Evolutionary conservation across 2,113 vertebrate species (phyloP).

Genomic region (Mastomys natalensis): DNA sequence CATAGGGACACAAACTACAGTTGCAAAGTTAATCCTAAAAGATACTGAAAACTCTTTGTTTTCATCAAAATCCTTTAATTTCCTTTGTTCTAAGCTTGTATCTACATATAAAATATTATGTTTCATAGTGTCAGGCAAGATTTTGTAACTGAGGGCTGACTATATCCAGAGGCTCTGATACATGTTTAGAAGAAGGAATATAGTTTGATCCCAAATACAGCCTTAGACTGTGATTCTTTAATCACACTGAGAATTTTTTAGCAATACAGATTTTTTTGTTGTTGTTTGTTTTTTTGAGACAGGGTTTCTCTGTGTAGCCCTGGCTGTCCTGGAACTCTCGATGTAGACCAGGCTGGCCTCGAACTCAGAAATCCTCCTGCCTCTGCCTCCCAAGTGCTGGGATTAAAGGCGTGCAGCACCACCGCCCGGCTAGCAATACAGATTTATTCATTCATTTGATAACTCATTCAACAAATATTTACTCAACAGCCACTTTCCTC

Average conservation of each 20-base stretch:
- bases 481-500: not conserved
- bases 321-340: too few species aligned
- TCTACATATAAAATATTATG: conserved; percentile 28
- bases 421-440: not conserved
- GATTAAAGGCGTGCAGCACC: too few species aligned
- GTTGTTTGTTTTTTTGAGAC: too few species aligned
- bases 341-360: too few species aligned
- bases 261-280: not conserved
- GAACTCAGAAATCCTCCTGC: too few species aligned
- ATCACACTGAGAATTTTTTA: conserved; percentile 10
- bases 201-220: rapidly evolving
- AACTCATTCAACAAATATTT: conserved; percentile 45
- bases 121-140: not conserved
- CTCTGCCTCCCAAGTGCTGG: too few species aligned
- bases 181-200: not conserved
- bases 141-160: not conserved
- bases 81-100: conserved; percentile 44
- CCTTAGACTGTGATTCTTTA: not conserved
- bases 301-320: too few species aligned
- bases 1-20: not conserved
- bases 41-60: conserved; percentile 58
- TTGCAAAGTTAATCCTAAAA: conserved; percentile 56
- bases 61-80: conserved; percentile 51
- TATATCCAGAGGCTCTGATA: not conserved
- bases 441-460: not conserved